These are phyloP conservation scores for Epizoanthus scotinus DNA, from an alignment of 92 coral and sea anemone genomes.

Conservation along the genomic window DNA sequence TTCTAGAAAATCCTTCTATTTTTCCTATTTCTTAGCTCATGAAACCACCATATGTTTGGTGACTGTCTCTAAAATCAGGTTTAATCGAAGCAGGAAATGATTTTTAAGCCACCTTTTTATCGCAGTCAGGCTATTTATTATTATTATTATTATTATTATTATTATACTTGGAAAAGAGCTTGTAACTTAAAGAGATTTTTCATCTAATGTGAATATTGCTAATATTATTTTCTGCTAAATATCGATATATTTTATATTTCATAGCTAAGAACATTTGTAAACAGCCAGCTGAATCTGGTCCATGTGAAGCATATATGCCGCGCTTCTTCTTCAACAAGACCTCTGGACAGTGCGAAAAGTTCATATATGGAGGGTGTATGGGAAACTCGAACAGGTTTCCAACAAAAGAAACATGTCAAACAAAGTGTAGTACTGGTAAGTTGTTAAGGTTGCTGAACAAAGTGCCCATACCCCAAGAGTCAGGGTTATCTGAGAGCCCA, in stretches of 20 bases:
- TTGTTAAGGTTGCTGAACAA: background rate
- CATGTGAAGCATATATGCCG: slow-evolving; percentile 49
- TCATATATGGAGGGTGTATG: slow-evolving; percentile 63
- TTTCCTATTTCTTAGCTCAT: too few species aligned
- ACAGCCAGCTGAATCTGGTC: slow-evolving; percentile 45
- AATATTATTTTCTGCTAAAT: background rate
- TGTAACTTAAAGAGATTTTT: too few species aligned
- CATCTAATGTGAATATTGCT: background rate
- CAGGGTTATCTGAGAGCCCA: too few species aligned
- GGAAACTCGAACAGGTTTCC: slow-evolving; percentile 67
- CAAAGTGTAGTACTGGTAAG: slow-evolving; percentile 41
- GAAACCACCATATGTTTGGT: too few species aligned
- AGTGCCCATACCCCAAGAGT: background rate
- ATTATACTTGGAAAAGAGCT: too few species aligned
- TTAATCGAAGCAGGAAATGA: too few species aligned
- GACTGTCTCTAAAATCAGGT: too few species aligned
- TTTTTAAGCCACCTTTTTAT: too few species aligned
- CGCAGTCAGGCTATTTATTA: too few species aligned
- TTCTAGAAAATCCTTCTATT: too few species aligned
- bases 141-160: too few species aligned
- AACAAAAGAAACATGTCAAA: slow-evolving; percentile 38
- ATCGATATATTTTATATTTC: background rate
- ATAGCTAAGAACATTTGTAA: slow-evolving; percentile 47
- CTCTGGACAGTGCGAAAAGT: slow-evolving; percentile 46
- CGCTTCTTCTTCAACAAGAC: slow-evolving; percentile 58